Base-by-base conservation (phyloP, 2,888 invertebrate species). In the Apeira syringaria region DNA sequence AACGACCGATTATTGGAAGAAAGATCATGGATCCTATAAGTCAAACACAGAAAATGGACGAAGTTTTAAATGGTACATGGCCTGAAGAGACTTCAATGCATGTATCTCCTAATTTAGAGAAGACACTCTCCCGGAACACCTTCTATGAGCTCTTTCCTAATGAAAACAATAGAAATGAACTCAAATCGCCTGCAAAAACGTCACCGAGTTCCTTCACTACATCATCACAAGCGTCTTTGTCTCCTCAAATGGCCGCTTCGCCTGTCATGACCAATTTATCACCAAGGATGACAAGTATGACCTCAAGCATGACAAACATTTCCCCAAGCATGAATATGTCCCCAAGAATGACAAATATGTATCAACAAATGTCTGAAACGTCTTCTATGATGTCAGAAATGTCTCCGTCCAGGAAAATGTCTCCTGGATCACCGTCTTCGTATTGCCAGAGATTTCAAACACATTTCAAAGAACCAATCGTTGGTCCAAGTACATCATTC, bases 1-100 rank as follows among this genome's bases (percentile, higher is more conserved):
- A 69, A 36, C 52, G 83, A 0, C 78, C 86, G 1, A 85, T 85
- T 1, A 43, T 83, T 7, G 85, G 86, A 1, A 58, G 86, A 15
- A 83, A 76, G 35, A 70, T 85, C 1, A 57, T 80, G 26, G 65
- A 62, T n/a, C 36, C 61, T 0, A 65, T 67, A 11, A 22, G 46
- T 3, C 30, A 47, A n/a, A 42, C 50, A 9, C 5, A 20, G 20
- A 52, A 35, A 15, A 45, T 49, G 25, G 47, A 60, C 10, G 53
- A 59, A 33, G 51, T 45, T 4, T 3, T 47, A 26, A 40, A 30
- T 36, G 9, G 40, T 1, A 7, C 7, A 3, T 56, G 49, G 48
- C 31, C 35, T n/a, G 31, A 45, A 0, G 22, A 49, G 13, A 18
- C 8, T 15, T 51, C 51, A 1, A 50, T 57, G 1, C 50, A 50